Conservation (phyloP, 2,797 vertebrate genomes). For the Pteropus rufus region DNA sequence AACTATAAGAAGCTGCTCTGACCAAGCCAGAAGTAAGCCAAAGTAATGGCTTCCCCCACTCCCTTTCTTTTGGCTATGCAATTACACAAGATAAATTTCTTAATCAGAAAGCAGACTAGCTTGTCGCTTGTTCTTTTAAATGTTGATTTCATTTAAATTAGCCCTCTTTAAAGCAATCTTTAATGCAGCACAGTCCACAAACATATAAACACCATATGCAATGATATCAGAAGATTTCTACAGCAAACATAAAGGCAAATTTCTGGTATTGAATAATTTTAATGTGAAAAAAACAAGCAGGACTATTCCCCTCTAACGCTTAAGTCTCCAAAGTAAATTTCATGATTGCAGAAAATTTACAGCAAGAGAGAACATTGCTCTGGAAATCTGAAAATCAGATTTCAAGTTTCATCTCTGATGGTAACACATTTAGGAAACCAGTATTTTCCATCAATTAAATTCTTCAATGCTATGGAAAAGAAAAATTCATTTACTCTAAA, state of each 20-base stretch:
- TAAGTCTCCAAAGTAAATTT: not conserved
- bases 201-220: not conserved
- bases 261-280: not conserved
- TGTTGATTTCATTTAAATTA: constrained; percentile 40
- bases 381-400: not conserved
- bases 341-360: not conserved
- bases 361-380: not conserved
- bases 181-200: not conserved
- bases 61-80: constrained; percentile 5
- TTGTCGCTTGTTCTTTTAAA: not conserved
- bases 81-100: constrained; percentile 40
- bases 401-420: not conserved
- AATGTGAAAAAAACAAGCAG: not conserved
- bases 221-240: not conserved
- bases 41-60: not conserved
- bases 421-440: not conserved
- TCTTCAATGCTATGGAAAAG: not conserved
- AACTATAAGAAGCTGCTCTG: constrained; percentile 23
- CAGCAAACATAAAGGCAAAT: not conserved
- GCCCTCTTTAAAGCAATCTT: not conserved
- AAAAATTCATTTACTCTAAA: not conserved
- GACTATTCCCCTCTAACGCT: not conserved
- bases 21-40: not conserved
- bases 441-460: not conserved
- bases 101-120: constrained; percentile 21